Percentiles rank a stretch among this genome's conserved stretches.
phyloP scores from a whole-genome alignment of 2,113 vertebrate species.

The Albula glossodonta region DNA sequence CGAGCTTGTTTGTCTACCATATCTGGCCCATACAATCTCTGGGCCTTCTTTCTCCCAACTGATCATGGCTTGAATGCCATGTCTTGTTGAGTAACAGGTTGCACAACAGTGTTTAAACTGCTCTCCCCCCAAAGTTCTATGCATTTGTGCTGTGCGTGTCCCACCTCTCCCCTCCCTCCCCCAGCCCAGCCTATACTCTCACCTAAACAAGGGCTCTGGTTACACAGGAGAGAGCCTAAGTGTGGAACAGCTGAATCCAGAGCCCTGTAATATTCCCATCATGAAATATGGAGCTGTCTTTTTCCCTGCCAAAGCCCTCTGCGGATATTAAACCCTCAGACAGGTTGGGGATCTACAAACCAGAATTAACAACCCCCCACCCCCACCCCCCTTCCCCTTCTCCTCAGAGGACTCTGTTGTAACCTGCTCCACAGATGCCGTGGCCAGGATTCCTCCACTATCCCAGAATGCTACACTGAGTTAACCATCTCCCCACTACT shows the following conservation, averaged over 20 bases:
- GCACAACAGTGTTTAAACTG: too few relatives aligned
- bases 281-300: conserved; percentile 33
- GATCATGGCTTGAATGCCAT: neutral
- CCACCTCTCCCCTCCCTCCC: neutral
- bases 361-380: conserved; percentile 40
- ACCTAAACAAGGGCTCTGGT: conserved; percentile 26
- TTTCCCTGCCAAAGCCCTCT: conserved; percentile 36
- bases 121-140: conserved; percentile 37
- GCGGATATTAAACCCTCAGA: conserved; percentile 43
- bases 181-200: neutral
- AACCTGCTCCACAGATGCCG: conserved; percentile 8
- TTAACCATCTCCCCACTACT: conserved; percentile 3
- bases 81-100: neutral
- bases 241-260: neutral
- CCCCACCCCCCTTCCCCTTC: neutral
- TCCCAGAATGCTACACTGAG: conserved; percentile 24
- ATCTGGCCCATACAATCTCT: too few relatives aligned
- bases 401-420: neutral
- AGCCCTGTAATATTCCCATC: conserved; percentile 46
- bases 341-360: conserved; percentile 47
- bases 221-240: neutral
- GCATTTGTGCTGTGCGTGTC: neutral
- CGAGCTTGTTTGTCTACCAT: too few relatives aligned
- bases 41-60: neutral
- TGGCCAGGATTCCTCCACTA: conserved; percentile 36